These are phyloP conservation scores for Macropus fuliginosus DNA, from an alignment of 2,797 vertebrate genomes.

Conservation along the genomic window DNA sequence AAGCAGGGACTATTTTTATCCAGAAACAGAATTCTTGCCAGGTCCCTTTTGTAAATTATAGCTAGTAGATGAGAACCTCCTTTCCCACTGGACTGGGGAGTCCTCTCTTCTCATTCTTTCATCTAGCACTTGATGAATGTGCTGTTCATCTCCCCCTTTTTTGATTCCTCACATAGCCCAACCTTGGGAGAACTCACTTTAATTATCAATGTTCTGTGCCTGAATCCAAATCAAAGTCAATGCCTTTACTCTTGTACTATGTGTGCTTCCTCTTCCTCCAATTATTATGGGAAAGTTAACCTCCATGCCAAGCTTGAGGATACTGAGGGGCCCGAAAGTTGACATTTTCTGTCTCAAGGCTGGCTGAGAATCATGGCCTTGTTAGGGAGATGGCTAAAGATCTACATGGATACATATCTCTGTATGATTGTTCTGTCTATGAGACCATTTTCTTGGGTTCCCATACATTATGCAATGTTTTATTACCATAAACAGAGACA, in stretches of 20 bases:
- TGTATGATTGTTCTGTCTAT: not conserved
- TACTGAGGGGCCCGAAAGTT: not conserved
- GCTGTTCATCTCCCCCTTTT: too few relatives aligned
- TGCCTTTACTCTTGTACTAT: not conserved
- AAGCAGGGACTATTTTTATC: not conserved
- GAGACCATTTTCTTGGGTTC: not conserved
- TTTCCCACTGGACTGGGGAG: not conserved
- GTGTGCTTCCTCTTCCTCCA: not conserved
- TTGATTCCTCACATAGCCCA: not conserved
- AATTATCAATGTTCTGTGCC: not conserved
- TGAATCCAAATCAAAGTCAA: not conserved
- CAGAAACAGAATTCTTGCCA: not conserved
- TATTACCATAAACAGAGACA: not conserved
- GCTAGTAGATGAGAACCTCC: not conserved
- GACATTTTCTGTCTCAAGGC: not conserved
- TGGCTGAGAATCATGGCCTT: not conserved
- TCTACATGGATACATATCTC: not conserved
- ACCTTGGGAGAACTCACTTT: not conserved
- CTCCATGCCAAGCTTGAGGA: not conserved
- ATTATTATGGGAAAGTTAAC: not conserved
- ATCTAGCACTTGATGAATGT: too few relatives aligned
- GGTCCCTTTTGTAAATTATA: not conserved
- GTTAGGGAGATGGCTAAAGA: not conserved
- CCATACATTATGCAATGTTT: not conserved
- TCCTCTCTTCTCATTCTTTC: too few relatives aligned